Evolutionary conservation across 2,888 invertebrate species (phyloP).

Genomic region (Rhagophthalmus giganteus): DNA sequence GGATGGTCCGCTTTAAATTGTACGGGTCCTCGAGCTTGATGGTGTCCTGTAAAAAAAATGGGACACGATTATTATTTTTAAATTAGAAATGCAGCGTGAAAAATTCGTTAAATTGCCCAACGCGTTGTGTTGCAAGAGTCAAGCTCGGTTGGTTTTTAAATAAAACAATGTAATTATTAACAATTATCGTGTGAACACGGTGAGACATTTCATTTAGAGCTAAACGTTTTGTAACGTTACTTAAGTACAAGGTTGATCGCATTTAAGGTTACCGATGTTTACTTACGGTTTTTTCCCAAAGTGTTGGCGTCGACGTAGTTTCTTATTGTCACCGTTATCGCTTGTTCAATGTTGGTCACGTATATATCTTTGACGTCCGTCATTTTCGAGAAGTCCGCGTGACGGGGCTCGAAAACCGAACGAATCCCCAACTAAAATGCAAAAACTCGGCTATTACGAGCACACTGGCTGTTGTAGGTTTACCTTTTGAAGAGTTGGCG

Average conservation of each 20-base stretch:
- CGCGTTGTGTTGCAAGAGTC: conserved; percentile 5
- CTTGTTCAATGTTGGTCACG: conserved; percentile 82
- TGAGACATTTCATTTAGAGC: conserved; percentile 36
- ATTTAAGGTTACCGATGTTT: conserved; percentile 5
- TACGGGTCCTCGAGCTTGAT: conserved; percentile 59
- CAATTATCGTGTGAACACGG: conserved; percentile 38
- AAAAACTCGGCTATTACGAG: conserved; percentile 2
- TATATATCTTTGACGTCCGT: conserved; percentile 76
- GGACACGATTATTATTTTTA: conserved; percentile 14
- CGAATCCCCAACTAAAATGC: conserved; percentile 70
- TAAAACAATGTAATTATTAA: conserved; percentile 38
- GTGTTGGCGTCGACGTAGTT: conserved; percentile 68
- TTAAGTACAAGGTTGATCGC: conserved; percentile 26
- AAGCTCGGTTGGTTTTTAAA: conserved; percentile 29
- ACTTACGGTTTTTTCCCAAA: conserved; percentile 55
- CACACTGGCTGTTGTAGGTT: conserved; percentile 38
- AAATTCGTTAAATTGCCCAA: conserved; percentile 15
- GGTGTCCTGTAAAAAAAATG: conserved; percentile 50
- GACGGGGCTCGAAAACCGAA: conserved; percentile 79
- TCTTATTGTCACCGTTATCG: conserved; percentile 79
- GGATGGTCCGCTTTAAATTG: conserved; percentile 80
- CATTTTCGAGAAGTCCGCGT: conserved; percentile 79
- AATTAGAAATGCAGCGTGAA: conserved; percentile 9
- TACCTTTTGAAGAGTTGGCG: conserved; percentile 81
- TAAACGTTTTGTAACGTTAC: conserved; percentile 36